Conservation (phyloP, 2,888 invertebrate genomes). For the Noctua pronuba region DNA sequence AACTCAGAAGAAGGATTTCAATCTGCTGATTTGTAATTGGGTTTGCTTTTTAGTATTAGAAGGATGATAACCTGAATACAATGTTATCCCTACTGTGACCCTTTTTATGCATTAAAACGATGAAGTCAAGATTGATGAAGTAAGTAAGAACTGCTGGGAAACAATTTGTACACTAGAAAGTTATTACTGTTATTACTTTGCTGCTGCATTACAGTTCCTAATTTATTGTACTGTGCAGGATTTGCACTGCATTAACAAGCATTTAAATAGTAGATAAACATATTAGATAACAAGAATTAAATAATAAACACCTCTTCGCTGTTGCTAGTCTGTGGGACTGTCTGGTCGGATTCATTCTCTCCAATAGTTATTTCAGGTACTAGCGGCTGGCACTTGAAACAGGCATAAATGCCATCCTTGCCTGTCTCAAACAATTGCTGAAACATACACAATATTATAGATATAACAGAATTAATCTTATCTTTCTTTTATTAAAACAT, state of each 20-base stretch:
- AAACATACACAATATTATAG: conserved; percentile 57
- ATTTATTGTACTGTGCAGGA: background rate
- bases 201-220: conserved; percentile 5
- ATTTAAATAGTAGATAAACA: conserved; percentile 17
- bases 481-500: conserved; percentile 6
- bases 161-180: background rate
- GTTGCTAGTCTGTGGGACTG: conserved; percentile 71
- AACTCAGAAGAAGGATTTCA: background rate
- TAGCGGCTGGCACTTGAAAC: conserved; percentile 88
- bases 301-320: conserved; percentile 67
- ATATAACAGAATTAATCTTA: conserved; percentile 6
- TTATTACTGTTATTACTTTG: background rate
- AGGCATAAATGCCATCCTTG: conserved; percentile 85
- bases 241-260: conserved; percentile 1
- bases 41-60: background rate
- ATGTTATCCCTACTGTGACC: background rate
- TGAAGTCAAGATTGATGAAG: background rate
- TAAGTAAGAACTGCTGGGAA: background rate
- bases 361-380: conserved; percentile 87
- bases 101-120: background rate
- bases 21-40: background rate
- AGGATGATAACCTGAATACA: background rate
- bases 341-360: conserved; percentile 75
- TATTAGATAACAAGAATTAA: conserved; percentile 24
- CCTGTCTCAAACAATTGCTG: conserved; percentile 88